These are phyloP conservation scores for Trialeurodes vaporariorum DNA, from an alignment of 1,140 invertebrate species.

Conservation along the genomic window DNA sequence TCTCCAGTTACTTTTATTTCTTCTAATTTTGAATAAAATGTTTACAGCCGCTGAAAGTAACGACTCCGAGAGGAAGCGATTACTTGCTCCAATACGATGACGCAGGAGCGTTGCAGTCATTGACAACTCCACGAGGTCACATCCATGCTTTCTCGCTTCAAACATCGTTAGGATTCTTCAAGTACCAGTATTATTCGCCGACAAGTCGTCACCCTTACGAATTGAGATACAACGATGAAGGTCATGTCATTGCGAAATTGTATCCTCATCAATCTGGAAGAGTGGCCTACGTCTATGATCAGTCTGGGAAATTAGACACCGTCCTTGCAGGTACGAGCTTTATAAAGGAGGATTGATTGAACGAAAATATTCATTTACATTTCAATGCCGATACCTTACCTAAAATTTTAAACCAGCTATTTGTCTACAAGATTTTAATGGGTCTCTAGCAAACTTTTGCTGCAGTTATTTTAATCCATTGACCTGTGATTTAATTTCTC, in stretches of 20 bases:
- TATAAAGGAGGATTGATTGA: too few relatives aligned
- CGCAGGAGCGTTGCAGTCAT: constrained; percentile 74
- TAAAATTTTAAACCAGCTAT: too few relatives aligned
- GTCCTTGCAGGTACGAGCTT: constrained; percentile 65
- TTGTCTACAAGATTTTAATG: too few relatives aligned
- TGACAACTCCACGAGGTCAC: constrained; percentile 84
- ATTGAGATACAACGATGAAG: constrained; percentile 80
- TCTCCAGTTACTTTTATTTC: background rate
- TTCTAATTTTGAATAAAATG: background rate
- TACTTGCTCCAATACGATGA: constrained; percentile 87
- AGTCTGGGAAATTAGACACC: constrained; percentile 66
- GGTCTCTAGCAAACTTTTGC: too few relatives aligned
- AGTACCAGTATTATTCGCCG: constrained; percentile 81
- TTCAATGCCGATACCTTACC: too few relatives aligned
- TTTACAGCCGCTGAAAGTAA: constrained; percentile 70
- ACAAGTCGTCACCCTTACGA: constrained; percentile 82
- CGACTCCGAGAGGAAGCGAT: constrained; percentile 80
- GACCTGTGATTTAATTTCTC: too few relatives aligned
- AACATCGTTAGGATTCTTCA: constrained; percentile 83
- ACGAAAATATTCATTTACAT: too few relatives aligned
- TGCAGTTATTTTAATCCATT: too few relatives aligned
- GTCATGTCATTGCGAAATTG: constrained; percentile 74
- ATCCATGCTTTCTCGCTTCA: constrained; percentile 85
- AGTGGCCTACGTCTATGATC: constrained; percentile 78
- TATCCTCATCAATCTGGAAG: constrained; percentile 82